Conservation (phyloP, 2,888 invertebrate species). For the Tipula unca region DNA sequence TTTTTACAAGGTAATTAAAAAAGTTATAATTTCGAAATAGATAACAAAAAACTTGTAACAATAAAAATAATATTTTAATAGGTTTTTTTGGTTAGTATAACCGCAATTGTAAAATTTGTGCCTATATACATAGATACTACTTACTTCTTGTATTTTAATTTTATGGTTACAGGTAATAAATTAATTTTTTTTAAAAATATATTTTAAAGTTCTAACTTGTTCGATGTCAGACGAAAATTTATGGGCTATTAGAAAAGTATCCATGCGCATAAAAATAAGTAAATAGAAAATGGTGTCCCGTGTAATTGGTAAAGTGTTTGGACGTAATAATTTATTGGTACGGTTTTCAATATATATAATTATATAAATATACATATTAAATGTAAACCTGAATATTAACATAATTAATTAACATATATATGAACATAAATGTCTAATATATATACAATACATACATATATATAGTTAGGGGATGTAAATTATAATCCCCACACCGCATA, state of each 20-base stretch:
- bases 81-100: not conserved
- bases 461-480: not conserved
- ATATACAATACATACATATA: not conserved
- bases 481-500: not conserved
- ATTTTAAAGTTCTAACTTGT: not conserved
- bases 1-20: constrained; percentile 1
- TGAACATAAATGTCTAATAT: not conserved
- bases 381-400: not conserved
- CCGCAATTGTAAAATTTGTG: not conserved
- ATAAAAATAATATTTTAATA: not conserved
- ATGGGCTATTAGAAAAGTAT: not conserved
- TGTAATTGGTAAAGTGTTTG: not conserved
- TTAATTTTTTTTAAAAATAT: not conserved
- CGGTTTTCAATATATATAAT: not conserved
- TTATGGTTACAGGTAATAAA: not conserved
- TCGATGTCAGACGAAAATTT: not conserved
- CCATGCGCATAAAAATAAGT: not conserved
- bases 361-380: not conserved
- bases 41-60: too few relatives aligned
- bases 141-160: not conserved
- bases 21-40: not conserved
- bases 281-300: not conserved
- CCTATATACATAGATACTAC: not conserved
- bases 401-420: not conserved
- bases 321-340: not conserved